A percentile compares a stretch with the other conserved stretches of the same genome.
These are phyloP conservation scores for Elaeidobius kamerunicus DNA, from an alignment of 2,888 invertebrate species.

Conservation along the genomic window DNA sequence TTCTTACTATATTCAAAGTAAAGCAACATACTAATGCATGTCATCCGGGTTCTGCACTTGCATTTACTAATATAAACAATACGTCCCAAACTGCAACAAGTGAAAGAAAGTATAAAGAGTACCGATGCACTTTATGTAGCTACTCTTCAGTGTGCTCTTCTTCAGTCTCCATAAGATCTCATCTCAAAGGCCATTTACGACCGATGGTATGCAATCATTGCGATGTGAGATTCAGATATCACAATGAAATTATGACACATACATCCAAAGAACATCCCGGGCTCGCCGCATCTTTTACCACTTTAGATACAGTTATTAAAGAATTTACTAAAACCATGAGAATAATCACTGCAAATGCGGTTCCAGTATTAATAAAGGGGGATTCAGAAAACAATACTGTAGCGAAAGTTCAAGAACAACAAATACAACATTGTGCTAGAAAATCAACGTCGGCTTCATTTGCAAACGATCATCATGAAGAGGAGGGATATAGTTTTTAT, in stretches of 20 bases:
- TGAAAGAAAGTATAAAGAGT: slow-evolving; percentile 35
- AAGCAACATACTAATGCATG: slow-evolving; percentile 38
- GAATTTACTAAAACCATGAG: slow-evolving; percentile 25
- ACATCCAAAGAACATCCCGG: slow-evolving; percentile 26
- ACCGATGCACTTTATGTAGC: slow-evolving; percentile 48
- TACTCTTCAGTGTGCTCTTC: slow-evolving; percentile 42
- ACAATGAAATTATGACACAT: slow-evolving; percentile 25
- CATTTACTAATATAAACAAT: slow-evolving; percentile 4
- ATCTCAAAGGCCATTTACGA: slow-evolving; percentile 49
- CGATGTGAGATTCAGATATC: slow-evolving; percentile 24
- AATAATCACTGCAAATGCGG: slow-evolving; percentile 20
- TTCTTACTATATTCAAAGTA: slow-evolving; percentile 34
- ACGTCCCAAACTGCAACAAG: slow-evolving; percentile 29
- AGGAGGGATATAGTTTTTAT: slow-evolving; percentile 52
- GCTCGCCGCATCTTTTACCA: neutral
- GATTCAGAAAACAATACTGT: no score
- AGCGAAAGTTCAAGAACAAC: no score
- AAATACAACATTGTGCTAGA: no score
- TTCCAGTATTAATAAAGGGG: neutral
- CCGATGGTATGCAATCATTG: slow-evolving; percentile 50
- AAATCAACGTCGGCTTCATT: slow-evolving; percentile 50
- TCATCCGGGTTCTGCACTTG: slow-evolving; percentile 30
- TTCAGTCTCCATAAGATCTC: slow-evolving; percentile 43
- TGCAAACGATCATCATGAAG: neutral
- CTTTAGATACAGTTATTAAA: slow-evolving; percentile 6